A percentile compares a stretch with the other conserved stretches of the same genome.
Evolutionary conservation across 2,797 vertebrate genomes (phyloP).

Genomic region (Macroramphosus scolopax): DNA sequence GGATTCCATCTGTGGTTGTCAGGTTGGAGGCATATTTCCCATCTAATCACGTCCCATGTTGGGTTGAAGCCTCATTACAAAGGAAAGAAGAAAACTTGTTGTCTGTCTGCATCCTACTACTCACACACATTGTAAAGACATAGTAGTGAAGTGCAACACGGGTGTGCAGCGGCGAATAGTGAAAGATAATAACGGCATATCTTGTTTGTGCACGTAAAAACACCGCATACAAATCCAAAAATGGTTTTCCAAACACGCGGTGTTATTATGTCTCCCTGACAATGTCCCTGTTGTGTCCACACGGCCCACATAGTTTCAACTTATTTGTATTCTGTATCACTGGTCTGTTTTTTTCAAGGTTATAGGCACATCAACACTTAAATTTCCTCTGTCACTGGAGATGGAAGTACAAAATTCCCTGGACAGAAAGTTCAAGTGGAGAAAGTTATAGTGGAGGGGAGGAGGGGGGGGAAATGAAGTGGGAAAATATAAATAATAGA

Average conservation of each 20-base stretch:
- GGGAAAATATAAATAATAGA: slow-evolving; percentile 35
- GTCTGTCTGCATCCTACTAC: slow-evolving; percentile 48
- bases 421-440: slow-evolving; percentile 34
- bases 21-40: slow-evolving; percentile 34
- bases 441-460: slow-evolving; percentile 38
- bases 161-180: slow-evolving; percentile 22
- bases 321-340: no score
- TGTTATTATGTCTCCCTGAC: slow-evolving; percentile 5
- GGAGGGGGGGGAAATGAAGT: no score
- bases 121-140: slow-evolving; percentile 34
- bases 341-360: no score
- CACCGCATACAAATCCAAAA: no score
- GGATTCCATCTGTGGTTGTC: slow-evolving; percentile 32
- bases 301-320: slow-evolving; percentile 21
- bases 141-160: slow-evolving; percentile 8
- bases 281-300: slow-evolving; percentile 3
- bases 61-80: slow-evolving; percentile 51
- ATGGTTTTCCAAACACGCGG: no score
- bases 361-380: no score
- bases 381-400: no score
- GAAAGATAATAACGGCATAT: slow-evolving; percentile 28
- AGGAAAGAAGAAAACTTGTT: slow-evolving; percentile 29
- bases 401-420: slow-evolving; percentile 27
- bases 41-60: slow-evolving; percentile 53
- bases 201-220: no score